Percentiles rank a stretch among this genome's conserved stretches.
These are phyloP conservation scores for Hanleya hanleyi DNA, from an alignment of 2,888 invertebrate genomes.

Conservation along the genomic window DNA sequence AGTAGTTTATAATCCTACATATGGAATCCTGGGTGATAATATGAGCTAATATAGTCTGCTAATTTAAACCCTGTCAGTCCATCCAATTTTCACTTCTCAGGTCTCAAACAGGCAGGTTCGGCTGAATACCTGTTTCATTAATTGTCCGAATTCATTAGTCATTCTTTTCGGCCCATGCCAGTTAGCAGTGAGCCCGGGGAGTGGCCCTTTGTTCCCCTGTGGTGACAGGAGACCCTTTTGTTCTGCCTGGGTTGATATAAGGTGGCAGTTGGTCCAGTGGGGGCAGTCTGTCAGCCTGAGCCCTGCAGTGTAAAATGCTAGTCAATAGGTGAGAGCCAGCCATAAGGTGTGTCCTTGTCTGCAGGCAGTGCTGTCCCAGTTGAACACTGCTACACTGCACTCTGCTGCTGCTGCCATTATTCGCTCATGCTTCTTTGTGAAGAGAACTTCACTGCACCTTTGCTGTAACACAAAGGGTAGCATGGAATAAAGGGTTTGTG, in stretches of 20 bases:
- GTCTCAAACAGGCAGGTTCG: too few species aligned
- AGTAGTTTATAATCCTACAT: too few species aligned
- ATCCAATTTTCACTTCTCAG: too few species aligned
- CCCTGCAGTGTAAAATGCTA: background rate
- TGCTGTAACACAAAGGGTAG: too few species aligned
- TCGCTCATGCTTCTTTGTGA: too few species aligned
- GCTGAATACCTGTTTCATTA: background rate
- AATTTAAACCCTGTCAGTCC: background rate
- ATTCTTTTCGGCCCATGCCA: background rate
- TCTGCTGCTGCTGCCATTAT: too few species aligned
- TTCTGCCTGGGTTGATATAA: conserved; percentile 3
- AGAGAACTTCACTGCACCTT: too few species aligned
- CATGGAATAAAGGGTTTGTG: too few species aligned
- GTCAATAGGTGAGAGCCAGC: background rate
- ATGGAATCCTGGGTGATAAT: background rate
- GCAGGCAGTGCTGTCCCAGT: background rate
- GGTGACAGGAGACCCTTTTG: background rate
- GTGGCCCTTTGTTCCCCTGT: background rate
- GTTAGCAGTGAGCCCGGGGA: background rate
- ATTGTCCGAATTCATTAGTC: conserved; percentile 4
- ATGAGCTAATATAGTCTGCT: background rate
- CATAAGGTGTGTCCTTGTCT: background rate
- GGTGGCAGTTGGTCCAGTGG: background rate
- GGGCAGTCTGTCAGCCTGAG: background rate
- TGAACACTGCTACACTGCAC: background rate